phyloP scores from a whole-genome alignment of 2,888 invertebrate genomes.

The Panorpa germanica region DNA sequence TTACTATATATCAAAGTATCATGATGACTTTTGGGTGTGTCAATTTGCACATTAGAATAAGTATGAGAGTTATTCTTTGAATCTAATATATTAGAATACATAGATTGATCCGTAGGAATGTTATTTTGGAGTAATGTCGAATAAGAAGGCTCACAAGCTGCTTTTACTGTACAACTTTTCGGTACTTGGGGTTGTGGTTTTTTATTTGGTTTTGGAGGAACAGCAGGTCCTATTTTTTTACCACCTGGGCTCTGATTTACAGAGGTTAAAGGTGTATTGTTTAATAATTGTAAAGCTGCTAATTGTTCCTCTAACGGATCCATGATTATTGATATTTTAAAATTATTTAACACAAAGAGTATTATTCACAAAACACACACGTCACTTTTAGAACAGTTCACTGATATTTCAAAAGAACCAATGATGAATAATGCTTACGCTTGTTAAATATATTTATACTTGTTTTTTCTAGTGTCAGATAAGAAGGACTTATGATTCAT shows the following conservation, averaged over 20 bases:
- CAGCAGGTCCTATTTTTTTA: slow-evolving; percentile 55
- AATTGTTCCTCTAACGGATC: slow-evolving; percentile 52
- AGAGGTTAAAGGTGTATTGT: slow-evolving; percentile 20
- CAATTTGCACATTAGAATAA: slow-evolving; percentile 22
- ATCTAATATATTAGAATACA: slow-evolving; percentile 24
- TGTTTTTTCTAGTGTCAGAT: too few species aligned
- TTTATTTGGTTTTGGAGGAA: slow-evolving; percentile 59
- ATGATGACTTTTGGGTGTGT: slow-evolving; percentile 18
- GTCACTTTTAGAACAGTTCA: too few species aligned
- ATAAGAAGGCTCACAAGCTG: slow-evolving; percentile 53
- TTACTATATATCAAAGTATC: slow-evolving; percentile 33
- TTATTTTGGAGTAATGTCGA: slow-evolving; percentile 44
- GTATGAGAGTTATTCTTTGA: slow-evolving; percentile 14
- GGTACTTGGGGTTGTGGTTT: slow-evolving; percentile 48
- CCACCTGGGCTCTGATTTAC: slow-evolving; percentile 23
- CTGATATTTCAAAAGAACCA: too few species aligned
- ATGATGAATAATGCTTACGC: too few species aligned
- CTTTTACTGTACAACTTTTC: slow-evolving; percentile 51
- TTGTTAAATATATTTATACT: too few species aligned
- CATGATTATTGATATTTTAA: too few species aligned
- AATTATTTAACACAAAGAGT: too few species aligned
- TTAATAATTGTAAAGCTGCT: slow-evolving; percentile 43
- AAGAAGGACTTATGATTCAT: too few species aligned
- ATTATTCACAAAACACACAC: too few species aligned
- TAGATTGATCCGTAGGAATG: slow-evolving; percentile 18